Conservation (phyloP, 1,140 invertebrate species). For the Trachymyrmex septentrionalis region DNA sequence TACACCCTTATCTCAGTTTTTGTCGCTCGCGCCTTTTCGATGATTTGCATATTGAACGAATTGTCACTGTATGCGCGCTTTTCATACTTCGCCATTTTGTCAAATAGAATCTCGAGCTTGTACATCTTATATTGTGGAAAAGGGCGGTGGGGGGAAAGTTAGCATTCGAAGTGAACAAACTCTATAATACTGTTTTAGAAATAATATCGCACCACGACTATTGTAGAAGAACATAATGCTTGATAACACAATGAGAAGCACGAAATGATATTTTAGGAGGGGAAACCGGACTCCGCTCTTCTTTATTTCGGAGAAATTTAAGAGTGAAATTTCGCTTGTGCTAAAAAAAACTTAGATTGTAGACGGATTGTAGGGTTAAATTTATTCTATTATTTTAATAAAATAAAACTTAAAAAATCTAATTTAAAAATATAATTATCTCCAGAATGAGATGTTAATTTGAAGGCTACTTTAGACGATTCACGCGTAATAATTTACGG, state of each 20-base stretch:
- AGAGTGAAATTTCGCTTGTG: too few species aligned
- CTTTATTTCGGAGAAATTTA: too few species aligned
- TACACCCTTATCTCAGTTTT: background rate
- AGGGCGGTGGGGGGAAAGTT: background rate
- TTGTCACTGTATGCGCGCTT: background rate
- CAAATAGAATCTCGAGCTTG: constrained; percentile 39
- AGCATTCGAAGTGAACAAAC: constrained; percentile 10
- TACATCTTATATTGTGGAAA: background rate
- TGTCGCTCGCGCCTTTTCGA: background rate
- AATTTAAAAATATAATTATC: too few species aligned
- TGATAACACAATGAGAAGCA: background rate
- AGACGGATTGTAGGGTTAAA: too few species aligned
- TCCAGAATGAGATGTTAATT: background rate
- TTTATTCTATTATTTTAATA: too few species aligned
- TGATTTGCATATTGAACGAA: background rate
- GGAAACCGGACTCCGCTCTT: too few species aligned
- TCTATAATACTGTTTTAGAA: constrained; percentile 31
- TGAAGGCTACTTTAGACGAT: background rate
- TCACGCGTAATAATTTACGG: background rate
- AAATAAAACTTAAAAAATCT: too few species aligned
- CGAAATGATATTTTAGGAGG: background rate
- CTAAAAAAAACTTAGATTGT: too few species aligned
- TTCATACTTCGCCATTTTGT: background rate
- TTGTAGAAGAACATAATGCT: background rate
- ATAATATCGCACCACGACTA: constrained; percentile 23